Percentiles rank a stretch among this genome's conserved stretches.
These are phyloP conservation scores for Argya squamiceps DNA, from an alignment of 2,797 vertebrate species.

Conservation along the genomic window DNA sequence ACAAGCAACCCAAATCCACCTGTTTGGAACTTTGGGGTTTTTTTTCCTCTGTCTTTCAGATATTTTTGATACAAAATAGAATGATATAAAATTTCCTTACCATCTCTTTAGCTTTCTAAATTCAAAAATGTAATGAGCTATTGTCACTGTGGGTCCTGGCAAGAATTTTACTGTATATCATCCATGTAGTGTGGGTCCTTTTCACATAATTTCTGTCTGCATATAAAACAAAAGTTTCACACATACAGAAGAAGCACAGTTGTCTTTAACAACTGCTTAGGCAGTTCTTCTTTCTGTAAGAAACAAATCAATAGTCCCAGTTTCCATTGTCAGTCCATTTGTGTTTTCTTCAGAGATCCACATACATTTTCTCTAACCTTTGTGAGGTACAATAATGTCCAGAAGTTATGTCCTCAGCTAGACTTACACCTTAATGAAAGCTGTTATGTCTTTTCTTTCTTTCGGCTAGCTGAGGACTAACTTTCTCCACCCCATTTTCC, in stretches of 20 bases:
- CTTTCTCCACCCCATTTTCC: background rate
- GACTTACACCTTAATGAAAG: background rate
- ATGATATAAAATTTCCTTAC: background rate
- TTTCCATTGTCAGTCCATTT: background rate
- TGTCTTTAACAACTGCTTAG: background rate
- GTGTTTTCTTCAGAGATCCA: background rate
- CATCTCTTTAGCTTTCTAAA: background rate
- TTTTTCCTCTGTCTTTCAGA: background rate
- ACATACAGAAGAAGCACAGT: background rate
- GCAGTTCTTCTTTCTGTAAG: background rate
- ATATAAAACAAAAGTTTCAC: background rate
- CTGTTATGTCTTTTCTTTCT: background rate
- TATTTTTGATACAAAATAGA: background rate
- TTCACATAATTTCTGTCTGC: background rate
- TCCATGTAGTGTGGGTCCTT: background rate
- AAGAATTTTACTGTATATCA: background rate
- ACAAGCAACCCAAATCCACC: background rate
- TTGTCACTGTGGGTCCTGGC: background rate
- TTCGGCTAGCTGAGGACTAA: background rate
- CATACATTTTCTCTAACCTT: background rate
- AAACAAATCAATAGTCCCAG: background rate
- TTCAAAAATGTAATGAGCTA: background rate
- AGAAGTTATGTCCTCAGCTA: background rate
- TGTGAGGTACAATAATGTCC: background rate
- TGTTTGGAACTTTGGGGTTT: fast-evolving